Conservation (phyloP, 2,113 vertebrate species). For the Calyptommatus sinebrachiatus region DNA sequence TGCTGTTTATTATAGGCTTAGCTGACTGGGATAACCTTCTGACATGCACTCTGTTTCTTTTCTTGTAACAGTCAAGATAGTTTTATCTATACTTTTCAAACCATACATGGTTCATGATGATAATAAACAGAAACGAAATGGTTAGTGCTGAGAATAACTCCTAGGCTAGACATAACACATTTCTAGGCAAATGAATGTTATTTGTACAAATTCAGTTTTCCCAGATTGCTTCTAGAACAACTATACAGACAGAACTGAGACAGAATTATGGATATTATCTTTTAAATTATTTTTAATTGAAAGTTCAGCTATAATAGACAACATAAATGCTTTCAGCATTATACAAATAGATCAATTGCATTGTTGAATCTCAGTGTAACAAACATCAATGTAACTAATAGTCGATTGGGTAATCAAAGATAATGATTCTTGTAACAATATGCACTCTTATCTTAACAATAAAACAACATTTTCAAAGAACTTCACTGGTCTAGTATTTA, state of each 20-base stretch:
- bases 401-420: no score
- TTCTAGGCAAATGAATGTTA: slow-evolving; percentile 44
- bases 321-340: background rate
- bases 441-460: no score
- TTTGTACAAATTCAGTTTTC: slow-evolving; percentile 4
- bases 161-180: slow-evolving; percentile 43
- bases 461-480: no score
- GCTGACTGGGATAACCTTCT: slow-evolving; percentile 56
- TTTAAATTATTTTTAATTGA: background rate
- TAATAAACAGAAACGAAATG: slow-evolving; percentile 55
- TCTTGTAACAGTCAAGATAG: slow-evolving; percentile 55
- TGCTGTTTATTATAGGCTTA: slow-evolving; percentile 53
- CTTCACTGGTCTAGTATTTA: no score
- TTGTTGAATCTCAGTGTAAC: no score
- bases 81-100: slow-evolving; percentile 58
- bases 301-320: background rate
- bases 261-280: background rate
- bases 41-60: slow-evolving; percentile 43
- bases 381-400: no score
- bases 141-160: slow-evolving; percentile 23
- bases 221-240: background rate
- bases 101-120: slow-evolving; percentile 50
- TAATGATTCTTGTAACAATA: no score
- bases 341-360: no score
- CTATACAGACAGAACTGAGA: background rate